Base-by-base conservation (phyloP, 1,140 invertebrate species). In the Brachionus koreanus region DNA sequence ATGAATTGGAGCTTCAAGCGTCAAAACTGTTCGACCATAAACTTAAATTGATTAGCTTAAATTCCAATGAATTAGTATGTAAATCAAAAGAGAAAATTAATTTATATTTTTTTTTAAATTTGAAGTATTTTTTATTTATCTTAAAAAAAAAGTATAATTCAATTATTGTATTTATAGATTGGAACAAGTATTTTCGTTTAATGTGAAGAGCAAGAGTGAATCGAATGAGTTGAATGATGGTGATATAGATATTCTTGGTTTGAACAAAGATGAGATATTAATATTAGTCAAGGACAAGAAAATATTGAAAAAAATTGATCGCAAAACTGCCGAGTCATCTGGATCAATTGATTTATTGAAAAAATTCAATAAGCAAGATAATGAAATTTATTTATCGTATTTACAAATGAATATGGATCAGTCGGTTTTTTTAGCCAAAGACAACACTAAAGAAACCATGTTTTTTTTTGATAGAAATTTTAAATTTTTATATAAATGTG, bases 81-180 rank as follows among this genome's bases (percentile, higher is more conserved):
- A 65, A 79, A 43, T 79, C 76, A 57, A 61, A 79, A 61, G 76
- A 61, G 23, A 43, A 25, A 35, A 9, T 19, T 13, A 79, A 79
- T 61, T 29, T 61, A 16, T 79, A 79, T 65, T 61, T 79, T 61
- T 79, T 61, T 65, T 23, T 79, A 9, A 79, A 79, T 79, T 61
- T 79, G 9, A 77, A 49, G 65, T 69, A 69, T 69, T 69, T 29
- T 16, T n/a, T 37, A 7, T 16, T 37, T 69, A n/a, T 16, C 33
- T 5, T 19, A 67, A 67, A 67, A 39, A 9, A 39, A 33, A 65
- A 29, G 23, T 33, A 25, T 5, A 65, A 65, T 57, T 10, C 2
- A n/a, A 13, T 35, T 29, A 35, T n/a, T 65, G 25, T 65, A 29
- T 33, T 65, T 23, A 29, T 23, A 72, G 37, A 7, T 39, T 72